These are phyloP conservation scores for Hexactinellida sp. DNA, from an alignment of 37 sponge, comb jelly and placozoan species.

Conservation along the genomic window DNA sequence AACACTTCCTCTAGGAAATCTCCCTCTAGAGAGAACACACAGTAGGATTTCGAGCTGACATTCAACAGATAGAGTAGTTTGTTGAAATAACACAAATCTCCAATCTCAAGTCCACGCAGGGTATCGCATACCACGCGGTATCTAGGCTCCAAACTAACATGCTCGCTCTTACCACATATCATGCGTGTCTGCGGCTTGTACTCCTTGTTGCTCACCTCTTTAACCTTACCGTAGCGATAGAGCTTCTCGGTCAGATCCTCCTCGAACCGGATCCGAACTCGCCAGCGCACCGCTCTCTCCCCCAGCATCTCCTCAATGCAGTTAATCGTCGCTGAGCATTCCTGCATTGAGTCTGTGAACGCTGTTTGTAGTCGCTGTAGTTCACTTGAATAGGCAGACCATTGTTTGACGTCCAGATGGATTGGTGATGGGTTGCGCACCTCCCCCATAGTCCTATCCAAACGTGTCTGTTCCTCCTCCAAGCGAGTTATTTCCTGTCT, in stretches of 20 bases:
- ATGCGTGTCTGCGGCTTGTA: constrained; percentile 2
- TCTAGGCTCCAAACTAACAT: background rate
- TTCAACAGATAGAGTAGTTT: background rate
- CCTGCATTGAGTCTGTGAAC: background rate
- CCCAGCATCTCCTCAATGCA: background rate
- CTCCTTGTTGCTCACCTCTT: background rate
- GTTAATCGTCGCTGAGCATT: background rate
- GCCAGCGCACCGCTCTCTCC: background rate
- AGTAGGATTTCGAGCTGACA: background rate
- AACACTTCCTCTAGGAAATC: constrained; percentile 12
- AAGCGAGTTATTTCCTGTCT: background rate
- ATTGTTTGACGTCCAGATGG: background rate
- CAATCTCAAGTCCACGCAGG: background rate
- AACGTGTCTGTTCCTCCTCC: background rate
- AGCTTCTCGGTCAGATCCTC: background rate
- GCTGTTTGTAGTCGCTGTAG: background rate
- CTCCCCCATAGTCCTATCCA: background rate
- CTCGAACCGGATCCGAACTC: background rate
- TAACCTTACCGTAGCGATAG: background rate
- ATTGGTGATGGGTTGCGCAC: background rate
- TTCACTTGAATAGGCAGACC: background rate
- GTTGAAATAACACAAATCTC: constrained; percentile 1
- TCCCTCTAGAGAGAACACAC: background rate
- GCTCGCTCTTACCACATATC: constrained; percentile 15
- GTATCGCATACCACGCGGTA: constrained; percentile 7